Conservation (phyloP, 2,113 vertebrate species). For the Oncorhynchus keta region DNA sequence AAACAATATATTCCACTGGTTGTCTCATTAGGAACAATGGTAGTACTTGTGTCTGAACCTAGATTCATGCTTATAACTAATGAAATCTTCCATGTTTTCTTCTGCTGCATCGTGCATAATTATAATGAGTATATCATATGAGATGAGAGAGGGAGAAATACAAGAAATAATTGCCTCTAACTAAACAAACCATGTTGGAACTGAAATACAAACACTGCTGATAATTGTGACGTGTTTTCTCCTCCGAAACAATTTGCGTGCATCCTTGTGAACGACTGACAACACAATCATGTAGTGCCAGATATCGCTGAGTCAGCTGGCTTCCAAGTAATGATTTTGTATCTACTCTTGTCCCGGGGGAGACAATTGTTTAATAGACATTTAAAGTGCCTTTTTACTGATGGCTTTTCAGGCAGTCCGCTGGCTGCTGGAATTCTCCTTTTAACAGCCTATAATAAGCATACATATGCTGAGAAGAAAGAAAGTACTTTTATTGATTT, state of each 20-base stretch:
- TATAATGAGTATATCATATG: not conserved
- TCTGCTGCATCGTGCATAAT: not conserved
- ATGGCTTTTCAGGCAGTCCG: slow-evolving; percentile 15
- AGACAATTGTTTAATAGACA: slow-evolving; percentile 20
- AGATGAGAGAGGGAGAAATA: not conserved
- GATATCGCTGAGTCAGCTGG: slow-evolving; percentile 22
- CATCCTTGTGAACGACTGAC: not conserved
- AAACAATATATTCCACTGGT: not conserved
- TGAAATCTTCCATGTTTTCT: not conserved
- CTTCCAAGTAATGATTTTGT: slow-evolving; percentile 5
- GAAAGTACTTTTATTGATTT: not conserved
- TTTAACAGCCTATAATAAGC: not conserved
- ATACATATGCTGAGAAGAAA: not conserved
- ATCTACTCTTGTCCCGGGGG: slow-evolving; percentile 8
- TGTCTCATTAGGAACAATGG: not conserved
- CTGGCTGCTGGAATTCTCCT: not conserved
- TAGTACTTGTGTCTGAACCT: not conserved
- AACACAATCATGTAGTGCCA: not conserved
- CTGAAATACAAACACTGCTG: not conserved
- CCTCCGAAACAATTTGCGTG: not conserved
- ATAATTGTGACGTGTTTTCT: not conserved
- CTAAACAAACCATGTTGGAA: not conserved
- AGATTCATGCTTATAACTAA: not conserved
- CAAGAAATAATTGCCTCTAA: not conserved
- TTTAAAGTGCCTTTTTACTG: slow-evolving; percentile 22